These are phyloP conservation scores for Prosopocoilus inquinatus DNA, from an alignment of 2,888 invertebrate species.

Conservation along the genomic window DNA sequence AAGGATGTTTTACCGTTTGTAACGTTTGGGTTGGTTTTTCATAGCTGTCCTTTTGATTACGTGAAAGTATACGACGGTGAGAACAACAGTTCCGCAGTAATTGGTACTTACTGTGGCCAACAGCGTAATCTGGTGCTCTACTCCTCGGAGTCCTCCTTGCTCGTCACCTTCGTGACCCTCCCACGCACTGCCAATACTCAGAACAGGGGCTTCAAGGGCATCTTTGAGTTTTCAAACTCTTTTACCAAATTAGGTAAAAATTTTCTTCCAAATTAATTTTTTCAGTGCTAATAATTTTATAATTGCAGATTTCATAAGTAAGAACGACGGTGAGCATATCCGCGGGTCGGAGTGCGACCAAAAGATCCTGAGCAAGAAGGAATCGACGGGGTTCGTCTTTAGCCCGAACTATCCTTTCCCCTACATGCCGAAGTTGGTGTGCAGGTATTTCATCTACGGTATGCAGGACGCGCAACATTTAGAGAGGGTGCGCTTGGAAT, in stretches of 20 bases:
- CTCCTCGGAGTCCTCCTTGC: conserved; percentile 87
- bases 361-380: conserved; percentile 91
- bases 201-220: conserved; percentile 97
- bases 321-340: conserved; percentile 92
- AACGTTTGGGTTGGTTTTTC: conserved; percentile 24
- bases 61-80: conserved; percentile 96
- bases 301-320: conserved; percentile 82
- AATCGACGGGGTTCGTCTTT: conserved; percentile 88
- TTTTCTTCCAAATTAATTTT: not conserved
- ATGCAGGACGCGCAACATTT: conserved; percentile 96
- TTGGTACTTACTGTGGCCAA: conserved; percentile 96
- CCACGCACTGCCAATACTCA: conserved; percentile 90
- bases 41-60: conserved; percentile 97
- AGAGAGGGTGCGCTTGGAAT: conserved; percentile 88
- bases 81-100: conserved; percentile 82
- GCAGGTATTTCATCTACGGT: conserved; percentile 97
- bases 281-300: conserved; percentile 14
- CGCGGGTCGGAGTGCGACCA: conserved; percentile 98
- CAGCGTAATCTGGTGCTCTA: conserved; percentile 94
- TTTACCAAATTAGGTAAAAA: conserved; percentile 94
- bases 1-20: not conserved
- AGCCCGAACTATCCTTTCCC: conserved; percentile 96
- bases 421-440: conserved; percentile 94
- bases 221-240: conserved; percentile 97
- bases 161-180: conserved; percentile 89